Conservation (phyloP, 2,797 vertebrate species). For the Natrix natrix region DNA sequence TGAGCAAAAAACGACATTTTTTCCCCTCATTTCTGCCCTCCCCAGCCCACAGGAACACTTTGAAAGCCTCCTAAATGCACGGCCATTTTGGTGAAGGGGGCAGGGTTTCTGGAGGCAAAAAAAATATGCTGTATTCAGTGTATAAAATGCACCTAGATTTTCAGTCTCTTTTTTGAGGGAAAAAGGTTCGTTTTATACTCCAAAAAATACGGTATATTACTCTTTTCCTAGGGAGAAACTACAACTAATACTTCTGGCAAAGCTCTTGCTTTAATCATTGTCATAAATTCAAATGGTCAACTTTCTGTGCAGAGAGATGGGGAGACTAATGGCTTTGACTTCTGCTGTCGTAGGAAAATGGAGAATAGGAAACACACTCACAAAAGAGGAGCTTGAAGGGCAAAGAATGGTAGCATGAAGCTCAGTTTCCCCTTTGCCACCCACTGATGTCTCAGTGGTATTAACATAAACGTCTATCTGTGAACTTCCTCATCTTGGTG, state of each 20-base stretch:
- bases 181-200: too few relatives aligned
- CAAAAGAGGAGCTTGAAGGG: neutral
- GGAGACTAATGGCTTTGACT: neutral
- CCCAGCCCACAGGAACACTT: too few relatives aligned
- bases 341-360: neutral
- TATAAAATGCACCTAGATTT: too few relatives aligned
- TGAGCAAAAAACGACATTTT: too few relatives aligned
- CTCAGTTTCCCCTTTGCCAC: neutral
- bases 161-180: too few relatives aligned
- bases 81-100: too few relatives aligned
- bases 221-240: neutral
- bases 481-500: neutral
- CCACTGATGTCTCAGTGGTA: neutral
- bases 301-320: neutral
- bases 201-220: neutral
- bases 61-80: too few relatives aligned
- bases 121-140: too few relatives aligned
- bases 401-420: neutral
- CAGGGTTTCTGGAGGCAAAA: too few relatives aligned
- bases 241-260: neutral
- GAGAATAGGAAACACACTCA: neutral
- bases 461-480: neutral
- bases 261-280: neutral
- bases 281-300: neutral
- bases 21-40: too few relatives aligned